phyloP scores from a whole-genome alignment of 2,797 vertebrate species.

The Aeoliscus strigatus region DNA sequence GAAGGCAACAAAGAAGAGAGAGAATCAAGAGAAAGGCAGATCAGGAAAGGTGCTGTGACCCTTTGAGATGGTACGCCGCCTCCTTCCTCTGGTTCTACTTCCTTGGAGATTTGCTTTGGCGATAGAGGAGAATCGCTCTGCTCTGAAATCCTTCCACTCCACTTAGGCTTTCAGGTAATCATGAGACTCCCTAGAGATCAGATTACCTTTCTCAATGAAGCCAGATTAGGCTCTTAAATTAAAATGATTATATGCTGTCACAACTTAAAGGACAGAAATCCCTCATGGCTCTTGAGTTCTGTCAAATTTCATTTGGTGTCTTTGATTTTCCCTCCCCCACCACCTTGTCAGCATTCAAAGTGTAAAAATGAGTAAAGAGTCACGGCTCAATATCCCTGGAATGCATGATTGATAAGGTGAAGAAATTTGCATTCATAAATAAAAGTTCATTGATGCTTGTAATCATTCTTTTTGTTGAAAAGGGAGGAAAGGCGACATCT shows the following conservation, averaged over 20 bases:
- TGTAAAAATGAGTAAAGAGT: constrained; percentile 43
- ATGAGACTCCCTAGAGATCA: constrained; percentile 64
- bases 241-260: constrained; percentile 69
- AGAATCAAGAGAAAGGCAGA: constrained; percentile 8
- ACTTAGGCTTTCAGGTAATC: constrained; percentile 62
- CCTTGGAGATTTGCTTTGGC: constrained; percentile 22
- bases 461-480: constrained; percentile 8
- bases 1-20: constrained; percentile 44
- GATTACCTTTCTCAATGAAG: constrained; percentile 65
- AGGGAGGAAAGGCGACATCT: not conserved
- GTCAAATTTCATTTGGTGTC: constrained; percentile 42
- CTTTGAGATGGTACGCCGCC: constrained; percentile 17
- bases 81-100: constrained; percentile 20
- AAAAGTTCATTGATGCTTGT: constrained; percentile 7
- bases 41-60: constrained; percentile 27
- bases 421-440: constrained; percentile 33
- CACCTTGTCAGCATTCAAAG: constrained; percentile 33
- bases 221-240: constrained; percentile 78
- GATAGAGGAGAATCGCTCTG: constrained; percentile 26
- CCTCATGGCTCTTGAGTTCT: constrained; percentile 56
- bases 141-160: constrained; percentile 60
- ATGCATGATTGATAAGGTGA: constrained; percentile 37
- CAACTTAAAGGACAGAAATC: constrained; percentile 68
- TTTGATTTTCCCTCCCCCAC: not conserved
- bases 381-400: constrained; percentile 23